Evolutionary conservation across 1,140 invertebrate genomes (phyloP), one percentile per base, ranked within the genome.

Genomic region (Bombus turneri): DNA sequence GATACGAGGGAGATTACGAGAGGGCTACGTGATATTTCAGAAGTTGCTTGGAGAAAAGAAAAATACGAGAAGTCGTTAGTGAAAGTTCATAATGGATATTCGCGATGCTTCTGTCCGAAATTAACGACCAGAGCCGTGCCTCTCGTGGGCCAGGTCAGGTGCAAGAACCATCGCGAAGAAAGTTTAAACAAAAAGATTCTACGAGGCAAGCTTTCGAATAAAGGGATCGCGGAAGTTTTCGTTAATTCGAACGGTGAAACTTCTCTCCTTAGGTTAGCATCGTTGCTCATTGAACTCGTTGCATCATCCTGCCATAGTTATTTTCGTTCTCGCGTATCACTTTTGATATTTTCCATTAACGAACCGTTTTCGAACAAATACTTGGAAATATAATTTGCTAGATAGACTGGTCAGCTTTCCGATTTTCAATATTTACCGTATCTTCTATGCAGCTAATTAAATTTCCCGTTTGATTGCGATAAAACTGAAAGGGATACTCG

Each of bases 71-170:
- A 59, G n/a, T 80, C 53, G 75, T 80, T 53, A 57, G 57, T 53
- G 77, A 80, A 85, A 80, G 53, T 85, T 85, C 25, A 47, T 85
- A 80, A 85, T 73, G 53, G 77, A 80, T 72, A 62, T 57, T 64
- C 66, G 41, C 18, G 31, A 34, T 22, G 28, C 34, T 53, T 43
- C 31, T 34, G 34, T 59, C 18, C 47, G 74, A 83, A 78, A 84
- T 84, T 84, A 84, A 84, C 64, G 64, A 84, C 31, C 57, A 83
- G 41, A 41, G 2, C 25, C 28, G 28, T 41, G 57, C 8, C 37
- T 34, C 75, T 28, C n/a, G 69, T 53, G 57, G 69, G 57, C 77
- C 79, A 66, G 77, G 83, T 81, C 76, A 81, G 77, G 69, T 66
- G 83, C 59, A 53, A 81, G 78, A 73, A 81, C 34, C 13, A 69